A percentile compares a stretch with the other conserved stretches of the same genome.
phyloP scores from a whole-genome alignment of 2,888 invertebrate genomes.

The Lottia scabra region DNA sequence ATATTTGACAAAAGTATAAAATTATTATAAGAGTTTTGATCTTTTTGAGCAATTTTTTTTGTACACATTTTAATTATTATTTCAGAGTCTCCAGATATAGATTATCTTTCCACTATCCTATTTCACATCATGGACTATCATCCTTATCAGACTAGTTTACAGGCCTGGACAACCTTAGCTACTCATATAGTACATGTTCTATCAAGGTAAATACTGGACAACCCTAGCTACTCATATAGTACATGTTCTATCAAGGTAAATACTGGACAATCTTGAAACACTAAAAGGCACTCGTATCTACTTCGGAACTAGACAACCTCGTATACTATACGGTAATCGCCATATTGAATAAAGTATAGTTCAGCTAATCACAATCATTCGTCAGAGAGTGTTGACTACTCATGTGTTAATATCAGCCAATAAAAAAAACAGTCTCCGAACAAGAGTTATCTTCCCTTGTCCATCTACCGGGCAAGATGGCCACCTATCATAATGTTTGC shows the following conservation, averaged over 20 bases:
- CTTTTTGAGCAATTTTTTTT: neutral
- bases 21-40: neutral
- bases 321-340: too few species aligned
- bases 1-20: too few species aligned
- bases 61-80: neutral
- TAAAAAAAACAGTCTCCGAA: too few species aligned
- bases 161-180: conserved; percentile 42
- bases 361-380: too few species aligned
- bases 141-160: conserved; percentile 35
- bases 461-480: too few species aligned
- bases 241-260: neutral
- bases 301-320: too few species aligned
- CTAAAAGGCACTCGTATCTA: too few species aligned
- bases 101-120: conserved; percentile 22
- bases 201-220: neutral
- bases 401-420: too few species aligned
- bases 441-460: too few species aligned
- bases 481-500: too few species aligned
- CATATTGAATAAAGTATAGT: too few species aligned
- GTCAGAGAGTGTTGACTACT: too few species aligned
- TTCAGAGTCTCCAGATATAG: conserved; percentile 28
- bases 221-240: conserved; percentile 26
- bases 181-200: neutral
- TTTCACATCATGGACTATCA: conserved; percentile 46
- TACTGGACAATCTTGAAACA: conserved; percentile 18